Evolutionary conservation across 2,113 vertebrate genomes (phyloP).

Genomic region (Terrapene triunguis): DNA sequence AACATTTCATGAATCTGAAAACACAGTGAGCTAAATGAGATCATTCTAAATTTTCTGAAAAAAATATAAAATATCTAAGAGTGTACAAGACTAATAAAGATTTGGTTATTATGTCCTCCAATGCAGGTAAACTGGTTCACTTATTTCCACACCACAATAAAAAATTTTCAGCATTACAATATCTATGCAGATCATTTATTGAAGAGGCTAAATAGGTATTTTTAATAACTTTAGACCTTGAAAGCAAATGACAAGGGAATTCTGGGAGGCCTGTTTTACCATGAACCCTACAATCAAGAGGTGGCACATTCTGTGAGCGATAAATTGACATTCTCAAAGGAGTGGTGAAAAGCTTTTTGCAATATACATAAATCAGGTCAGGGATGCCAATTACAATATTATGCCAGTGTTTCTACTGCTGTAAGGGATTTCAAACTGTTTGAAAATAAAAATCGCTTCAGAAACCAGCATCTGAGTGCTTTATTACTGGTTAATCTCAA

Average conservation of each 20-base stretch:
- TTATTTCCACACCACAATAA: background rate
- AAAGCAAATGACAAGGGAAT: slow-evolving; percentile 16
- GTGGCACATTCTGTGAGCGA: background rate
- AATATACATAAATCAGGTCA: slow-evolving; percentile 32
- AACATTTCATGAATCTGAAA: background rate
- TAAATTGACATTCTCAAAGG: slow-evolving; percentile 9
- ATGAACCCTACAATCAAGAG: background rate
- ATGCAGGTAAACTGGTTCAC: background rate
- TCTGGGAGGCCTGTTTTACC: slow-evolving; percentile 45
- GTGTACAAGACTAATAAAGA: background rate
- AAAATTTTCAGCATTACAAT: background rate
- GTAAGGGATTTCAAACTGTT: slow-evolving; percentile 16
- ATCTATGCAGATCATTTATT: background rate
- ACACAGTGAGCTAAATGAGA: slow-evolving; percentile 8
- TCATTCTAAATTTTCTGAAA: background rate
- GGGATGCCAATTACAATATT: slow-evolving; percentile 43
- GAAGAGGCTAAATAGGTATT: slow-evolving; percentile 13
- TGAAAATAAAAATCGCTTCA: slow-evolving; percentile 32
- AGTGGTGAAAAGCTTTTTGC: background rate
- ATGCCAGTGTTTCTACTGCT: background rate
- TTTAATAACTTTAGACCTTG: slow-evolving; percentile 23
- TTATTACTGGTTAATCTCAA: slow-evolving; percentile 42
- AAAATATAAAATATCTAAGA: background rate
- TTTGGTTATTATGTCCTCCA: background rate
- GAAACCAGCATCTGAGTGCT: slow-evolving; percentile 37